Conservation (phyloP, 2,113 vertebrate genomes). For the Eira barbara region DNA sequence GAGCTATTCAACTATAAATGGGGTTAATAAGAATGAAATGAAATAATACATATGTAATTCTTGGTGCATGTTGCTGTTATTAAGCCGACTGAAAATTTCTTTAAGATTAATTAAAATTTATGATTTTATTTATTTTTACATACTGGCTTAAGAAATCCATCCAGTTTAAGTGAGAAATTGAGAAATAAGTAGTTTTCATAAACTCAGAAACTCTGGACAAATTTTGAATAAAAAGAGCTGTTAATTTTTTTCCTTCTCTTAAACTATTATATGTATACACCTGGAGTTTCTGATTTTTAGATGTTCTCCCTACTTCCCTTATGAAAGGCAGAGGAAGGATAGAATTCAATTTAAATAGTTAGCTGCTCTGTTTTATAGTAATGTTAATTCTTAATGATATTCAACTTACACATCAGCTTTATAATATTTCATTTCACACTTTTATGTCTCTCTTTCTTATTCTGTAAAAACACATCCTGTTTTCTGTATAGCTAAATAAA, state of each 20-base stretch:
- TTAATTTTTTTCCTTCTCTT: neutral
- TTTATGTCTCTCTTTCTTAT: neutral
- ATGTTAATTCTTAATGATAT: constrained; percentile 2
- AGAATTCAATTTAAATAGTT: neutral
- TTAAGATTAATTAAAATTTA: neutral
- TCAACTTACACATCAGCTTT: constrained; percentile 2
- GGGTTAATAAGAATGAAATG: neutral
- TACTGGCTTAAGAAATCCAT: constrained; percentile 36
- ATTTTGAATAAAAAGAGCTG: neutral
- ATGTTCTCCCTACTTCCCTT: neutral
- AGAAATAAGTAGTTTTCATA: constrained; percentile 1
- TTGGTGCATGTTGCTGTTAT: constrained; percentile 37
- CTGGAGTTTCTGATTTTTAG: constrained; percentile 3
- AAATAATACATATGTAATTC: neutral
- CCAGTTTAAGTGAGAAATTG: neutral
- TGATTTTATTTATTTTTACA: constrained; percentile 21
- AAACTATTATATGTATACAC: neutral
- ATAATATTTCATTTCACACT: constrained; percentile 3
- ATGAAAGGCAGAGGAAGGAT: neutral
- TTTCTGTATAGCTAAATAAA: constrained; percentile 8
- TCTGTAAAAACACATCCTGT: constrained; percentile 2
- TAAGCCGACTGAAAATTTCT: neutral
- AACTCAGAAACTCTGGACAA: neutral
- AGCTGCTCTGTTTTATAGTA: neutral
- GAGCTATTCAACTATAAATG: neutral